Conservation (phyloP, 1,140 invertebrate genomes). For the Manduca sexta region DNA sequence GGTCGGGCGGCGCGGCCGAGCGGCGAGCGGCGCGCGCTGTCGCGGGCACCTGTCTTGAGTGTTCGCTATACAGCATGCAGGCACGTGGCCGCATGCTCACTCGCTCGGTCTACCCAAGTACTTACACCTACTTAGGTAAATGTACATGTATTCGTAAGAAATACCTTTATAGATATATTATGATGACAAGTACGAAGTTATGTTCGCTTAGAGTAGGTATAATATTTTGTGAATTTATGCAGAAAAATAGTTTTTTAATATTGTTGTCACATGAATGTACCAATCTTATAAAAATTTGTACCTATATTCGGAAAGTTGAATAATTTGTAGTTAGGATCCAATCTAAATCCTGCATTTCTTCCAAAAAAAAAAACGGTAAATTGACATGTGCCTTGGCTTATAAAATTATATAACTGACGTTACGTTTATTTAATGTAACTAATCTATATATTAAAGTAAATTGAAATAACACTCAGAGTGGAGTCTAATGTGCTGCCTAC, state of each 20-base stretch:
- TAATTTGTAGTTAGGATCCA: slow-evolving; percentile 71
- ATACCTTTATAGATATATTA: slow-evolving; percentile 68
- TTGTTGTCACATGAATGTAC: slow-evolving; percentile 72
- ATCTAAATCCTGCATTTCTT: slow-evolving; percentile 68
- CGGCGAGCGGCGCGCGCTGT: no score
- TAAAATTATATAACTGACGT: slow-evolving; percentile 53
- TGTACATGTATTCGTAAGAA: slow-evolving; percentile 52
- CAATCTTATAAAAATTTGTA: slow-evolving; percentile 69
- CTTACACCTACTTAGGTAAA: slow-evolving; percentile 37
- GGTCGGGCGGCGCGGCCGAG: not conserved
- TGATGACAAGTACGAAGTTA: slow-evolving; percentile 57
- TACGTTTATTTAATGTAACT: slow-evolving; percentile 47
- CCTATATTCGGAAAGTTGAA: slow-evolving; percentile 72
- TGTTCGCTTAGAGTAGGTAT: slow-evolving; percentile 70
- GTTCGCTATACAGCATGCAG: no score
- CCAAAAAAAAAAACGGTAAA: slow-evolving; percentile 52
- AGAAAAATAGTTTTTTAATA: slow-evolving; percentile 73
- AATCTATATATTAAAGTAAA: slow-evolving; percentile 31
- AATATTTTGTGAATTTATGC: slow-evolving; percentile 71
- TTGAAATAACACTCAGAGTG: slow-evolving; percentile 19
- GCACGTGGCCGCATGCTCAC: no score
- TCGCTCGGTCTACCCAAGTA: slow-evolving; percentile 1
- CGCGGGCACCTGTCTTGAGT: no score
- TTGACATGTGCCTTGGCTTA: slow-evolving; percentile 66
- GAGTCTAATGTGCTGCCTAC: slow-evolving; percentile 40